Evolutionary conservation across 2,113 vertebrate genomes (phyloP).

Genomic region (Oncorhynchus masou): DNA sequence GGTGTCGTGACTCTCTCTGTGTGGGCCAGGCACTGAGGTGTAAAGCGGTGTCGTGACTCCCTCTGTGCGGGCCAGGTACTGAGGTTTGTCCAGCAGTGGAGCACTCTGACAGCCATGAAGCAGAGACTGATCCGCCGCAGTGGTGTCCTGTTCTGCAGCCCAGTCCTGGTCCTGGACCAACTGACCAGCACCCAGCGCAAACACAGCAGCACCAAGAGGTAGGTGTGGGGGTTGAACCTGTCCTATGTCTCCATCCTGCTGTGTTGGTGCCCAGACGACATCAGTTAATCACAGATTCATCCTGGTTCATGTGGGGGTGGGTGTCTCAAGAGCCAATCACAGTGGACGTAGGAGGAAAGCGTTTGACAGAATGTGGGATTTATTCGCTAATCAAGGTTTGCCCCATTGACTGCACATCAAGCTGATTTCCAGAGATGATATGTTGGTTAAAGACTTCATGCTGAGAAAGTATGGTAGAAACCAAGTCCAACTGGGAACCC

Average conservation of each 20-base stretch:
- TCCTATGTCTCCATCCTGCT: too few relatives aligned
- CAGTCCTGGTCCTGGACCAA: slow-evolving; percentile 78
- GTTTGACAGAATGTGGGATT: slow-evolving; percentile 72
- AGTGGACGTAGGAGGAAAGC: slow-evolving; percentile 64
- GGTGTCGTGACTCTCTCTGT: too few relatives aligned
- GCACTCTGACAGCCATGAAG: slow-evolving; percentile 86
- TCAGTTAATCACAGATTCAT: slow-evolving; percentile 61
- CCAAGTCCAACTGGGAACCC: neutral
- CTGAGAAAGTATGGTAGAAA: slow-evolving; percentile 15
- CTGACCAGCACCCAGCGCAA: slow-evolving; percentile 74
- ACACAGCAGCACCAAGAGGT: slow-evolving; percentile 85
- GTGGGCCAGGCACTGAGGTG: too few relatives aligned
- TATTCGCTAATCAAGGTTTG: slow-evolving; percentile 61
- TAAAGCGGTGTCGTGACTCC: too few relatives aligned
- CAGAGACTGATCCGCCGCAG: slow-evolving; percentile 87
- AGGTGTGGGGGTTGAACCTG: slow-evolving; percentile 29
- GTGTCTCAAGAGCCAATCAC: slow-evolving; percentile 71
- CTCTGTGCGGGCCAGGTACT: too few relatives aligned
- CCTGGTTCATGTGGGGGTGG: slow-evolving; percentile 55
- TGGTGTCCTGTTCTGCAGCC: slow-evolving; percentile 80
- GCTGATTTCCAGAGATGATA: neutral
- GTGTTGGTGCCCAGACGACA: slow-evolving; percentile 31
- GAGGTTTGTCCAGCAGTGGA: slow-evolving; percentile 90
- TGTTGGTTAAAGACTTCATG: neutral
- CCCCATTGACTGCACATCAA: neutral